phyloP scores from a whole-genome alignment of 2,888 invertebrate genomes.

The Lasiommata megera region DNA sequence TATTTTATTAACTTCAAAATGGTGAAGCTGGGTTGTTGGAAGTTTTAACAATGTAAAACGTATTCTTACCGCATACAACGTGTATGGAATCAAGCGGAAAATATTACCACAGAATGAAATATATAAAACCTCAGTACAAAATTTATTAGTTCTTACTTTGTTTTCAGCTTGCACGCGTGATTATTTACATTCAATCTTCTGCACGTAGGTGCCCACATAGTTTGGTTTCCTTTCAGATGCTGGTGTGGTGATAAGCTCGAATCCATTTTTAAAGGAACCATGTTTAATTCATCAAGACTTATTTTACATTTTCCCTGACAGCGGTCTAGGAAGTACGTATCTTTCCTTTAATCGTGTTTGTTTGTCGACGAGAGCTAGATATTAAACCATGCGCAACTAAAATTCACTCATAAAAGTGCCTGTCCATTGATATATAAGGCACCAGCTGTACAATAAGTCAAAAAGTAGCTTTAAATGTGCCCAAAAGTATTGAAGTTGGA shows the following conservation, averaged over 20 bases:
- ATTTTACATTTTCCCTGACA: conserved; percentile 20
- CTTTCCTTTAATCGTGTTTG: neutral
- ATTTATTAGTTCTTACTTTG: conserved; percentile 12
- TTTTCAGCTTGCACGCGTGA: conserved; percentile 6
- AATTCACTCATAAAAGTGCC: neutral
- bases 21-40: neutral
- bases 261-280: conserved; percentile 18
- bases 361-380: neutral
- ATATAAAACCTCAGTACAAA: neutral
- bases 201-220: neutral
- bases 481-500: too few relatives aligned
- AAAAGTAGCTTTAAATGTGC: too few relatives aligned
- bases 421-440: too few relatives aligned
- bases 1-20: neutral
- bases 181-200: conserved; percentile 13
- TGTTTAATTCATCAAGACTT: conserved; percentile 18
- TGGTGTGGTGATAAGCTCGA: conserved; percentile 12
- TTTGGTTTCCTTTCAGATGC: conserved; percentile 1
- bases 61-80: neutral
- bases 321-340: conserved; percentile 12
- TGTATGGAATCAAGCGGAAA: neutral
- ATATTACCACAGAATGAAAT: conserved; percentile 6
- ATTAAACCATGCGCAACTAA: neutral
- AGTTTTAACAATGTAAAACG: neutral
- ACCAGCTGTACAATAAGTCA: too few relatives aligned